Percentiles rank a stretch among this genome's conserved stretches.
Evolutionary conservation across 2,797 vertebrate genomes (phyloP).

Genomic region (Phoxinus dragarum): DNA sequence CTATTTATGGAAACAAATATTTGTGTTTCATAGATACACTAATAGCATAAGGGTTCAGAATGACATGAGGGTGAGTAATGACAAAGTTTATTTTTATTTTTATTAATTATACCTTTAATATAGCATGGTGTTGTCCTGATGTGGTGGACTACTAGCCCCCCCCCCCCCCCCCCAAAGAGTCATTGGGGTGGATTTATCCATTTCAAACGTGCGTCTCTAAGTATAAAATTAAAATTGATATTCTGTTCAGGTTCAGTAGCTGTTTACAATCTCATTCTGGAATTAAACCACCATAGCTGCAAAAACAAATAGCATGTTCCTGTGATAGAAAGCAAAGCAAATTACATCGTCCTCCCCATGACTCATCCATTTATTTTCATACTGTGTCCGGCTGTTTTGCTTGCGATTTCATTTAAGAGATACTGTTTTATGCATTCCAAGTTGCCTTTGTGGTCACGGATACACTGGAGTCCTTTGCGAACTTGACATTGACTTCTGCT

Average conservation of each 20-base stretch:
- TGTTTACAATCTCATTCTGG: slow-evolving; percentile 5
- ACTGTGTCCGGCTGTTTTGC: slow-evolving; percentile 25
- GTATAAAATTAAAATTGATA: slow-evolving; percentile 24
- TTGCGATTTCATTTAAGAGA: slow-evolving; percentile 42
- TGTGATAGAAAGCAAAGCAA: slow-evolving; percentile 39
- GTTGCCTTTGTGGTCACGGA: slow-evolving; percentile 79
- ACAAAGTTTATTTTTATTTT: background rate
- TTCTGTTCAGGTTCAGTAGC: slow-evolving; percentile 25
- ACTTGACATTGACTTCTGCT: slow-evolving; percentile 75
- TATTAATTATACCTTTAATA: background rate
- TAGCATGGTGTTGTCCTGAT: background rate
- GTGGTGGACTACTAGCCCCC: background rate
- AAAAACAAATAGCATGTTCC: slow-evolving; percentile 41
- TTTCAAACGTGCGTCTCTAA: background rate
- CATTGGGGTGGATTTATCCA: background rate
- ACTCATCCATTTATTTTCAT: slow-evolving; percentile 40
- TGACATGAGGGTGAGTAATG: background rate
- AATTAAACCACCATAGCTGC: slow-evolving; percentile 43
- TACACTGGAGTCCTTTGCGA: slow-evolving; percentile 76
- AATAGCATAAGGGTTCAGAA: background rate
- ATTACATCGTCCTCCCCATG: slow-evolving; percentile 37
- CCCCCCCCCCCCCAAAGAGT: background rate
- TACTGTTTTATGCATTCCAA: slow-evolving; percentile 62
- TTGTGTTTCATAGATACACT: background rate
- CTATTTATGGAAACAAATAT: background rate